Conservation (phyloP, 2,113 vertebrate genomes). For the Psophia crepitans region DNA sequence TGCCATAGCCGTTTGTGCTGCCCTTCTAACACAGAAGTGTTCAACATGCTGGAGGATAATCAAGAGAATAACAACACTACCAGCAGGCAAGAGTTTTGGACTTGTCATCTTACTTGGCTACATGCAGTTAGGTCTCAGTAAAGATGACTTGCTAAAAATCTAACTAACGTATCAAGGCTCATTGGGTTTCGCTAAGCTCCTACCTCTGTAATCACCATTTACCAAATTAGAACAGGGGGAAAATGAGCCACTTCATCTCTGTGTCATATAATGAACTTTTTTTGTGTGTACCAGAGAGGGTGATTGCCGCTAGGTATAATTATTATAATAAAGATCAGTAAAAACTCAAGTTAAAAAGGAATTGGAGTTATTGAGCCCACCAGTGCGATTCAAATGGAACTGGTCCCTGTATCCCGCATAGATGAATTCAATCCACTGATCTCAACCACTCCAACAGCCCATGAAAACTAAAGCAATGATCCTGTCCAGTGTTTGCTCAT, state of each 20-base stretch:
- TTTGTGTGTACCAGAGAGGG: constrained; percentile 38
- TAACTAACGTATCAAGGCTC: constrained; percentile 56
- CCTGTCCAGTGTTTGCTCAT: constrained; percentile 5
- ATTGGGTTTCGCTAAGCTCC: constrained; percentile 47
- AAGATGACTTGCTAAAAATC: constrained; percentile 61
- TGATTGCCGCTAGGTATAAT: constrained; percentile 46
- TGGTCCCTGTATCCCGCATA: background rate
- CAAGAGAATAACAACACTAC: constrained; percentile 38
- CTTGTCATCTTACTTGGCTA: constrained; percentile 24
- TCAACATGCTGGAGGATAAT: background rate
- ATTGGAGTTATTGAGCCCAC: constrained; percentile 3
- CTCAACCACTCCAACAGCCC: background rate
- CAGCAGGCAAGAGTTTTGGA: constrained; percentile 33
- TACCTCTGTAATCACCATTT: constrained; percentile 67
- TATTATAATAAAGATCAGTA: constrained; percentile 59
- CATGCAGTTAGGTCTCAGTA: constrained; percentile 38
- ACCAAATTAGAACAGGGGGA: constrained; percentile 55
- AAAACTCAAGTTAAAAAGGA: constrained; percentile 47
- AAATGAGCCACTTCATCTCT: constrained; percentile 60
- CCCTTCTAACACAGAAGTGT: constrained; percentile 2
- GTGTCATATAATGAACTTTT: constrained; percentile 63
- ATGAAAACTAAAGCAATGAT: constrained; percentile 3
- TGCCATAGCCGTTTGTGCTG: background rate
- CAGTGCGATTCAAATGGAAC: background rate
- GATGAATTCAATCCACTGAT: background rate